These are phyloP conservation scores for Apostichopus japonicus DNA, from an alignment of 35 echinoderm and acorn worm species.

Conservation along the genomic window DNA sequence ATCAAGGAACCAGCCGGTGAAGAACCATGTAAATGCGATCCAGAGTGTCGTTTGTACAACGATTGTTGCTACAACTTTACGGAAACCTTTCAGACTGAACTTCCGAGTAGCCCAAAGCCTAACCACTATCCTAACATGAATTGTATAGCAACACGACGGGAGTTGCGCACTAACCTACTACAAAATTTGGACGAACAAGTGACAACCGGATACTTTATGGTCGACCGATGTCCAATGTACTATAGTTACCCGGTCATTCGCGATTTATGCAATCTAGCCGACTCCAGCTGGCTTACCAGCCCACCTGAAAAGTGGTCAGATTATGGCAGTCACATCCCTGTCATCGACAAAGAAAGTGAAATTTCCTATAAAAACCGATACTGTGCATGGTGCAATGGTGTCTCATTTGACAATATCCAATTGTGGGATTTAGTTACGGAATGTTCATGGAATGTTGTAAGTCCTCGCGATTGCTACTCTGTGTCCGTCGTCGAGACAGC, in stretches of 20 bases:
- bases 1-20: background rate
- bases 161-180: background rate
- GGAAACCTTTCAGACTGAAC: background rate
- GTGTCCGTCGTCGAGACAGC: background rate
- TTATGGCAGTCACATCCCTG: background rate
- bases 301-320: background rate
- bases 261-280: background rate
- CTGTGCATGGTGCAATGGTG: conserved; percentile 34
- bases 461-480: background rate
- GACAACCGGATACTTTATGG: background rate
- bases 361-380: conserved; percentile 15
- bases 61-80: conserved; percentile 1
- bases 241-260: background rate
- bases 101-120: background rate
- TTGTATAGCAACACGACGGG: background rate
- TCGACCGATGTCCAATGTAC: background rate
- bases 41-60: background rate
- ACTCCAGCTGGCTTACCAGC: background rate
- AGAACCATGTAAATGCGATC: background rate
- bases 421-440: background rate
- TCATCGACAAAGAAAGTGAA: background rate
- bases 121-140: no score
- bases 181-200: background rate
- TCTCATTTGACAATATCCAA: background rate
- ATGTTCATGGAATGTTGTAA: background rate